Base-by-base conservation (phyloP, 2,113 vertebrate species). In the Rhynchomys soricoides region DNA sequence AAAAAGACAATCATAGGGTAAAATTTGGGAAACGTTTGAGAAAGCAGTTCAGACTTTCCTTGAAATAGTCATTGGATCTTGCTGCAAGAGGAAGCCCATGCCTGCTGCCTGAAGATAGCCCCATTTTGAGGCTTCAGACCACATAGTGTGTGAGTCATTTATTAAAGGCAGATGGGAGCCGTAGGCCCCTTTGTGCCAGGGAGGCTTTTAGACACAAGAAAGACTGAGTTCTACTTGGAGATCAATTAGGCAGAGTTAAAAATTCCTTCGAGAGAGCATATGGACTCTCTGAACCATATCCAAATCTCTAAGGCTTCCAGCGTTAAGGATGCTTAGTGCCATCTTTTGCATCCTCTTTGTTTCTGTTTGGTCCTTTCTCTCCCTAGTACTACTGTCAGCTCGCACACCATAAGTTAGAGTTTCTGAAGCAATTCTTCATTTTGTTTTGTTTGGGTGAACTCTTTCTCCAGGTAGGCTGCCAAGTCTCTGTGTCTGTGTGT, bases 191-290 rank as follows among this genome's bases (percentile, higher is more conserved):
- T 86, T 95, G 94, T 95, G 73, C 78, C 86, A 97, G 90, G 50
- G 73, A 97, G 57, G 9, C 78, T 94, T 74, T 97, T 96, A 89
- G 86, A 94, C 55, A 71, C 55, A 48, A 91, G 79, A 95, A 85
- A 64, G 73, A 93, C 91, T 85, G 77, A 96, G 62, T 94, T 96
- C 79, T 96, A 50, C 92, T 91, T 93, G 91, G 87, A 96, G 93
- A 95, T 95, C 97, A 96, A 86, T 96, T 96, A 96, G 82, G 48
- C 92, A 96, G 93, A 94, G 92, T 93, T 94, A 96, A 96, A 95
- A 94, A 95, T 90, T 96, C 94, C 93, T 85, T 71, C 87, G 91
- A 94, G 95, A 96, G 75, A 96, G 96, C 93, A 96, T 96, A 96
- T 96, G 93, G 86, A 75, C 73, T 89, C 55, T 70, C 50, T 96